Conservation (phyloP, 2,888 invertebrate genomes). For the Parnassius glacialis region DNA sequence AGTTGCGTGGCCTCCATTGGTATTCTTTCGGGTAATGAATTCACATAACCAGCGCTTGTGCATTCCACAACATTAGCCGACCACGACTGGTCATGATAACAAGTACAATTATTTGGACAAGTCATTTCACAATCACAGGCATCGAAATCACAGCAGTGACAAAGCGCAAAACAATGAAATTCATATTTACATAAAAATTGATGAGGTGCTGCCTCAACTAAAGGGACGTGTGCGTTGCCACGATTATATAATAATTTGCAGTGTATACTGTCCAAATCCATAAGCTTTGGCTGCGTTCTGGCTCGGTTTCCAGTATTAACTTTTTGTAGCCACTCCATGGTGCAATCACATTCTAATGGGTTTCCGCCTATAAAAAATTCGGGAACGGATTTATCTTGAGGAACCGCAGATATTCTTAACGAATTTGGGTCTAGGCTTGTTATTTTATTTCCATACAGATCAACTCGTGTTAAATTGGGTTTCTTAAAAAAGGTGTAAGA, state of each 20-base stretch:
- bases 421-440: constrained; percentile 88
- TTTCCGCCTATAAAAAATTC: constrained; percentile 93
- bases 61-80: constrained; percentile 93
- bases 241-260: constrained; percentile 90
- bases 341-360: constrained; percentile 93
- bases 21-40: constrained; percentile 88
- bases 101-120: constrained; percentile 92
- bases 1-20: constrained; percentile 96
- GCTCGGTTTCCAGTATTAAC: constrained; percentile 88
- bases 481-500: constrained; percentile 94
- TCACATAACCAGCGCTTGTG: constrained; percentile 85
- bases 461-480: constrained; percentile 90
- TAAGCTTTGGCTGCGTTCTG: constrained; percentile 89
- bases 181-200: constrained; percentile 93
- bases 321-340: constrained; percentile 94
- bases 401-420: constrained; percentile 87
- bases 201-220: constrained; percentile 89
- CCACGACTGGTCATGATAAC: constrained; percentile 94
- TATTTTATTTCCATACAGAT: constrained; percentile 90
- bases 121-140: constrained; percentile 96
- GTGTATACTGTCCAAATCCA: constrained; percentile 90
- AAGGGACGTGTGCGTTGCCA: constrained; percentile 86
- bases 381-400: constrained; percentile 85
- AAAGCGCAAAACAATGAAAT: constrained; percentile 91
- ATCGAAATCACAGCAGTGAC: constrained; percentile 95